These are phyloP conservation scores for Reinhardtius hippoglossoides DNA, from an alignment of 2,113 vertebrate species.

Conservation along the genomic window DNA sequence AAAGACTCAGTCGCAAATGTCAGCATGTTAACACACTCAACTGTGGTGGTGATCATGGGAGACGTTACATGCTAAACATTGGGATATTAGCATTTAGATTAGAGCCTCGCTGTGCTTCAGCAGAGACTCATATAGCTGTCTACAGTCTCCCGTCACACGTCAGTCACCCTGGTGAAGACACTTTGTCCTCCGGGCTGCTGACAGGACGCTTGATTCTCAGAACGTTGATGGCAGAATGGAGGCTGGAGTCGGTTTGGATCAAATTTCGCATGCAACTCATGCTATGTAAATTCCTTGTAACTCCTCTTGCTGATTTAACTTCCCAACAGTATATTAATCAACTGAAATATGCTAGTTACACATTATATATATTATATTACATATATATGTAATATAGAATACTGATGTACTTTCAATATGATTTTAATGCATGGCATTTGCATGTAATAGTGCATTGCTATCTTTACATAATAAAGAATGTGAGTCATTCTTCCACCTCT, in stretches of 20 bases:
- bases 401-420: not conserved
- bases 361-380: not conserved
- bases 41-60: not conserved
- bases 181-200: not conserved
- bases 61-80: not conserved
- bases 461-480: not conserved
- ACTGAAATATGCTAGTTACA: not conserved
- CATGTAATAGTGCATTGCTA: not conserved
- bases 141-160: not conserved
- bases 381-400: not conserved
- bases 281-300: too few relatives aligned
- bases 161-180: not conserved
- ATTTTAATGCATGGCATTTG: not conserved
- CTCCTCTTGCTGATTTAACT: too few relatives aligned
- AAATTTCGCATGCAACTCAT: not conserved
- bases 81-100: conserved; percentile 4
- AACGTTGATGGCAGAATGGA: not conserved
- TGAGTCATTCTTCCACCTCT: not conserved
- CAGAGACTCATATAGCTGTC: not conserved
- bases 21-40: not conserved
- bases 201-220: not conserved
- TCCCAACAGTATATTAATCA: too few relatives aligned
- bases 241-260: not conserved
- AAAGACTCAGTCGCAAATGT: not conserved
- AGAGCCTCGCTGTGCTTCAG: not conserved